Evolutionary conservation across 2,113 vertebrate genomes (phyloP), one percentile per base, ranked within the genome.

Genomic region (Amblyornis subalaris): DNA sequence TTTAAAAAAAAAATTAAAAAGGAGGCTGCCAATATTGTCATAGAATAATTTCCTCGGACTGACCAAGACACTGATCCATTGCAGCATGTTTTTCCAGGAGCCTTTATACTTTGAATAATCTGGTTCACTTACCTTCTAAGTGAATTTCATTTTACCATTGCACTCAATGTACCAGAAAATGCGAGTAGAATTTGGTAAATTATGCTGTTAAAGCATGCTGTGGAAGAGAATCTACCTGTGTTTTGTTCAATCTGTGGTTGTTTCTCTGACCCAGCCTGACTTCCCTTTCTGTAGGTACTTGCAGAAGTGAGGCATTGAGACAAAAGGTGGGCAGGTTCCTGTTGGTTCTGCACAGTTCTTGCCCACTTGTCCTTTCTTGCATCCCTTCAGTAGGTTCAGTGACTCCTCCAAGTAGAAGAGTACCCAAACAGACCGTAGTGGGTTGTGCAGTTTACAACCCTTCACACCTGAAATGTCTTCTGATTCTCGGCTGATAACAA

Each of bases 301-400:
- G 83, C 78, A 70, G 7, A 51, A 64, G 54, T 26, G 45, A 93
- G 66, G 36, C 3, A 7, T 5, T 48, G 48, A 91, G 70, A 69
- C 74, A 79, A 61, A 81, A 61, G 36, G 25, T 47, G 75, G 82
- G 88, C 90, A 95, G 75, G 64, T 88, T 50, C 15, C 5, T 82
- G 71, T 78, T 85, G 42, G 54, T 74, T 65, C 50, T 69, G 50
- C 45, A 12, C 78, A 83, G 67, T n/a, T 82, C 33, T 54, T 82
- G 40, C 25, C 45, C 81, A 12, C 26, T 66, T 62, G 64, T 14
- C 58, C 31, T 58, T 72, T 0, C 36, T 90, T 78, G 66, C 28
- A 35, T 55, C 35, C 14, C 66, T 78, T 53, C 23, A 21, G 66
- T 22, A 65, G 48, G 10, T 51, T n/a, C 28, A 77, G 72, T 22